Percentiles rank a stretch among this genome's conserved stretches.
These are phyloP conservation scores for Cotesia chilonis DNA, from an alignment of 1,140 invertebrate genomes.

Conservation along the genomic window DNA sequence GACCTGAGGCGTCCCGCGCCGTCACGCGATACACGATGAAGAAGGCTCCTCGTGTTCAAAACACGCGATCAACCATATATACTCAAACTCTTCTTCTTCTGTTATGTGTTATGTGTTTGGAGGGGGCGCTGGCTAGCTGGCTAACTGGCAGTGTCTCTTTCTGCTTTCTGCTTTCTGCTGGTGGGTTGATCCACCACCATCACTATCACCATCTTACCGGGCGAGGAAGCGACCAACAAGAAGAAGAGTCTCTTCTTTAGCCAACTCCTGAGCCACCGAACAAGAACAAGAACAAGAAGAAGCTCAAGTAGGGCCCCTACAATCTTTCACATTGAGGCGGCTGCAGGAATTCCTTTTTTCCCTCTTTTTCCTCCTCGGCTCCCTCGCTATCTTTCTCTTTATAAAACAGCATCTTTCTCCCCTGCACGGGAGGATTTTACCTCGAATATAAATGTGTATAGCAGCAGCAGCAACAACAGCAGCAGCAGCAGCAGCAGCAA, in stretches of 20 bases:
- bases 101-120: no score
- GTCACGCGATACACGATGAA: conserved; percentile 36
- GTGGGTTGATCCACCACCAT: neutral
- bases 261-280: neutral
- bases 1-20: conserved; percentile 32
- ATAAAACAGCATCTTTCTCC: conserved; percentile 8
- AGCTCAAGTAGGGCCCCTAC: neutral
- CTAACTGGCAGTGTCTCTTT: neutral
- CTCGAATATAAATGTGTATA: neutral
- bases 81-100: no score
- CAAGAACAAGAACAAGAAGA: neutral
- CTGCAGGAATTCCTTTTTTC: conserved; percentile 32
- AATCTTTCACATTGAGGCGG: conserved; percentile 35
- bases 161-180: neutral
- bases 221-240: neutral
- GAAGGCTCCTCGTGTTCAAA: conserved; percentile 30
- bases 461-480: no score
- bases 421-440: neutral
- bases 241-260: neutral
- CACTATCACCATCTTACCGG: neutral
- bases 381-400: conserved; percentile 6
- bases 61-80: conserved; percentile 30
- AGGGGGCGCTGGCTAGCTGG: conserved; percentile 23
- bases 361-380: neutral
- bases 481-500: no score